phyloP scores from a whole-genome alignment of 2,888 invertebrate genomes.

The Leptarthrus brevirostris region DNA sequence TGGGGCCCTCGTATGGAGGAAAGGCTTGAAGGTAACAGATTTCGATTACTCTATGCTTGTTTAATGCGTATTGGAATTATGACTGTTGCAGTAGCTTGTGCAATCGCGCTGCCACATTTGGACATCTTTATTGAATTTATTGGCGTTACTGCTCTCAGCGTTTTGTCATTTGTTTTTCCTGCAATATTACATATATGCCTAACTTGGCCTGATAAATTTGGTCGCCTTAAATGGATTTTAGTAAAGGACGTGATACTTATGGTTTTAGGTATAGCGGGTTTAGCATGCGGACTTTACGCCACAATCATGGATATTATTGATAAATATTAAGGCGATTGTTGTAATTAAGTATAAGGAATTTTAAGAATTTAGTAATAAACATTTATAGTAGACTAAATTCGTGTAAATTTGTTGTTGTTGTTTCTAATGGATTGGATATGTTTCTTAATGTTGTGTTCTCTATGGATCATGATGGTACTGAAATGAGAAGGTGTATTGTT shows the following conservation, averaged over 20 bases:
- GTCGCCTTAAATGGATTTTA: constrained; percentile 66
- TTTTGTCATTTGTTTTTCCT: constrained; percentile 79
- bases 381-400: no score
- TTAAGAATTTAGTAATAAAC: no score
- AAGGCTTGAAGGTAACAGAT: constrained; percentile 60
- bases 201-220: constrained; percentile 73
- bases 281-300: constrained; percentile 73
- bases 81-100: constrained; percentile 75
- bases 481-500: no score
- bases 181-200: constrained; percentile 80
- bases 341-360: no score
- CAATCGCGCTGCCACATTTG: constrained; percentile 76
- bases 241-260: constrained; percentile 71
- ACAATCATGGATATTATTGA: constrained; percentile 62
- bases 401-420: no score
- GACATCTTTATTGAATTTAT: constrained; percentile 81
- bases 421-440: no score
- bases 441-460: no score
- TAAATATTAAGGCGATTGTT: no score
- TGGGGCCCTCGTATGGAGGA: constrained; percentile 71
- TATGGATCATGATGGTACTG: no score
- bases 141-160: constrained; percentile 79
- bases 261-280: constrained; percentile 72
- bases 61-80: constrained; percentile 70
- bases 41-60: constrained; percentile 69